A percentile compares a stretch with the other conserved stretches of the same genome.
Conservation (phyloP, 2,888 invertebrate species). For the Mamestra brassicae region DNA sequence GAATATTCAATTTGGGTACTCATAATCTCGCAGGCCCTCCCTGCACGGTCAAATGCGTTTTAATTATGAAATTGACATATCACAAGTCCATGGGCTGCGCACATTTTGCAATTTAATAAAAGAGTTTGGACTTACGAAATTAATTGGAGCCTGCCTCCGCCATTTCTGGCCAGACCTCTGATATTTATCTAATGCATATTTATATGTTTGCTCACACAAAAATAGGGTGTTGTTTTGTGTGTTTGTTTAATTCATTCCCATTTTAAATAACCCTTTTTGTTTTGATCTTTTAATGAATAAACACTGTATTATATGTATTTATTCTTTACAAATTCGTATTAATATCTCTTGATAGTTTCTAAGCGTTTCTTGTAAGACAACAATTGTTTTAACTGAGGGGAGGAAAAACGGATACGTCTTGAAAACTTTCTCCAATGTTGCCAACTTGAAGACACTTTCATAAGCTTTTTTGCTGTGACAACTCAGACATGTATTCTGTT, state of each 20-base stretch:
- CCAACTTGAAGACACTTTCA: slow-evolving; percentile 76
- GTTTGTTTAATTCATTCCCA: slow-evolving; percentile 80
- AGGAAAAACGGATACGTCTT: slow-evolving; percentile 73
- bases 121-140: slow-evolving; percentile 86
- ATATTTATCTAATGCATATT: slow-evolving; percentile 89
- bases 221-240: slow-evolving; percentile 78
- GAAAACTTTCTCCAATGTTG: slow-evolving; percentile 69
- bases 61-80: slow-evolving; percentile 91
- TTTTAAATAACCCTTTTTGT: slow-evolving; percentile 63
- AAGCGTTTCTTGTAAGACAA: slow-evolving; percentile 34
- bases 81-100: slow-evolving; percentile 78
- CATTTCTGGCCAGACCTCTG: slow-evolving; percentile 81
- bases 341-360: slow-evolving; percentile 28
- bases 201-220: slow-evolving; percentile 85
- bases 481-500: slow-evolving; percentile 74
- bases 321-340: background rate
- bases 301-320: background rate
- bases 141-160: slow-evolving; percentile 81
- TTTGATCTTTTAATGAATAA: slow-evolving; percentile 56
- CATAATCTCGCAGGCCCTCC: slow-evolving; percentile 84
- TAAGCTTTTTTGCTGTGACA: slow-evolving; percentile 81
- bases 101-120: slow-evolving; percentile 89
- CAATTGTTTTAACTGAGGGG: slow-evolving; percentile 58
- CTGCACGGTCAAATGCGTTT: slow-evolving; percentile 89
- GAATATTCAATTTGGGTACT: slow-evolving; percentile 84